These are phyloP conservation scores for Leucophenga montana DNA, from an alignment of 2,888 invertebrate species.

Conservation along the genomic window DNA sequence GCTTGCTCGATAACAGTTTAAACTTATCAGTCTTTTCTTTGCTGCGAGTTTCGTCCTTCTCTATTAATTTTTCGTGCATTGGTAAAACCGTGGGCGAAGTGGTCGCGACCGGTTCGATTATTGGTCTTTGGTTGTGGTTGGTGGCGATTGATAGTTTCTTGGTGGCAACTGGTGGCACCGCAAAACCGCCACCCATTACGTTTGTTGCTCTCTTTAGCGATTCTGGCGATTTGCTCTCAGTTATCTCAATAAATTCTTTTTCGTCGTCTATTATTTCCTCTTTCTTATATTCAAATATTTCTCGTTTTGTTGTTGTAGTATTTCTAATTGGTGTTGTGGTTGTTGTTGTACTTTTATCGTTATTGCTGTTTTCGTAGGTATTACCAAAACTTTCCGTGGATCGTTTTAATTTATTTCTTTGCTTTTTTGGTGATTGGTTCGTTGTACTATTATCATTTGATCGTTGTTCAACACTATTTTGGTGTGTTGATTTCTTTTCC, in stretches of 20 bases:
- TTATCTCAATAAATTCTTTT: slow-evolving; percentile 30
- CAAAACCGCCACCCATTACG: slow-evolving; percentile 72
- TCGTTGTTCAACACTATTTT: slow-evolving; percentile 31
- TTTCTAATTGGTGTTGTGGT: slow-evolving; percentile 24
- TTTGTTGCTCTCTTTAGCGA: slow-evolving; percentile 43
- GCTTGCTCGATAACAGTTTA: slow-evolving; percentile 50
- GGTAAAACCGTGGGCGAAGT: slow-evolving; percentile 41
- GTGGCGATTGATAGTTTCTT: slow-evolving; percentile 34
- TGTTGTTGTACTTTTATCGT: slow-evolving; percentile 18
- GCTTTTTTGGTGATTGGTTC: slow-evolving; percentile 26
- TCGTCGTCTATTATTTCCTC: slow-evolving; percentile 41
- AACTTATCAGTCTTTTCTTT: slow-evolving; percentile 59
- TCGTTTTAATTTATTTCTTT: slow-evolving; percentile 39
- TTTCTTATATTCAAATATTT: slow-evolving; percentile 43
- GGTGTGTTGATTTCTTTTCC: slow-evolving; percentile 37
- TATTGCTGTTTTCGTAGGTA: slow-evolving; percentile 18
- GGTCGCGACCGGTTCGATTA: slow-evolving; percentile 25
- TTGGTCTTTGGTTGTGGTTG: slow-evolving; percentile 21
- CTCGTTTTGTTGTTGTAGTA: slow-evolving; percentile 32
- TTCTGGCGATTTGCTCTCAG: slow-evolving; percentile 44
- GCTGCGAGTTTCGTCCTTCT: slow-evolving; percentile 53
- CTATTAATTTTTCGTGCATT: slow-evolving; percentile 68
- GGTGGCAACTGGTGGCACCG: slow-evolving; percentile 59
- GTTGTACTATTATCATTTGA: slow-evolving; percentile 17
- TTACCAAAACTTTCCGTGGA: slow-evolving; percentile 18